A percentile compares a stretch with the other conserved stretches of the same genome.
Evolutionary conservation across 2,113 vertebrate species (phyloP).

Genomic region (Proterorhinus semilunaris): DNA sequence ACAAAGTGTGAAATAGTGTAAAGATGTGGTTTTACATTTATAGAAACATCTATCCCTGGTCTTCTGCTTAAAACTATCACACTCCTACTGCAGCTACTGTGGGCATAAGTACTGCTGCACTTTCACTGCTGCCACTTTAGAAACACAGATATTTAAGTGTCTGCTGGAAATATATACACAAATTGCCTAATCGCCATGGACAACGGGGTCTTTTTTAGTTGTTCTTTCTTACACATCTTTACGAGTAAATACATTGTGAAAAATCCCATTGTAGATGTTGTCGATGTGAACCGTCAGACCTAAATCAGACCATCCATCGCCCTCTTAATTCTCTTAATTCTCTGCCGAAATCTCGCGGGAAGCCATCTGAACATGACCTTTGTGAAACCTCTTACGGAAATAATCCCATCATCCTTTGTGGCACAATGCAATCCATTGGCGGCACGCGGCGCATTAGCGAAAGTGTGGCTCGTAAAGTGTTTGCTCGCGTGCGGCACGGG

Average conservation of each 20-base stretch:
- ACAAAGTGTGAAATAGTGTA: no score
- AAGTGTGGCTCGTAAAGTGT: neutral
- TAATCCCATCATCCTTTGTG: slow-evolving; percentile 27
- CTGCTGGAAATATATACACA: no score
- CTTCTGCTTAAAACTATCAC: no score
- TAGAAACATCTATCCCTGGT: no score
- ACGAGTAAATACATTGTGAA: no score
- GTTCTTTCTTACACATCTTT: neutral
- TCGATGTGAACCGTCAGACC: neutral
- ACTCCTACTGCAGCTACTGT: no score
- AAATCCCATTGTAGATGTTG: no score
- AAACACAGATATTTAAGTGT: no score
- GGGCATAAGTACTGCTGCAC: no score
- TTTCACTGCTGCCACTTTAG: no score
- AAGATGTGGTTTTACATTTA: no score
- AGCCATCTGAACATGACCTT: slow-evolving; percentile 49
- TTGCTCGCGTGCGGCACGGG: neutral
- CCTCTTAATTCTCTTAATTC: neutral
- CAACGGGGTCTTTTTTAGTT: neutral
- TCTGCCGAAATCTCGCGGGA: slow-evolving; percentile 35
- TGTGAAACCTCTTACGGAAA: slow-evolving; percentile 37
- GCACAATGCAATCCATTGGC: slow-evolving; percentile 15
- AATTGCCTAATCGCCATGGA: no score
- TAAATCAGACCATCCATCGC: slow-evolving; percentile 25
- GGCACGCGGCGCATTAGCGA: slow-evolving; percentile 6